Percentiles rank a stretch among this genome's conserved stretches.
These are phyloP conservation scores for Varecia variegata DNA, from an alignment of 2,797 vertebrate genomes.

Conservation along the genomic window DNA sequence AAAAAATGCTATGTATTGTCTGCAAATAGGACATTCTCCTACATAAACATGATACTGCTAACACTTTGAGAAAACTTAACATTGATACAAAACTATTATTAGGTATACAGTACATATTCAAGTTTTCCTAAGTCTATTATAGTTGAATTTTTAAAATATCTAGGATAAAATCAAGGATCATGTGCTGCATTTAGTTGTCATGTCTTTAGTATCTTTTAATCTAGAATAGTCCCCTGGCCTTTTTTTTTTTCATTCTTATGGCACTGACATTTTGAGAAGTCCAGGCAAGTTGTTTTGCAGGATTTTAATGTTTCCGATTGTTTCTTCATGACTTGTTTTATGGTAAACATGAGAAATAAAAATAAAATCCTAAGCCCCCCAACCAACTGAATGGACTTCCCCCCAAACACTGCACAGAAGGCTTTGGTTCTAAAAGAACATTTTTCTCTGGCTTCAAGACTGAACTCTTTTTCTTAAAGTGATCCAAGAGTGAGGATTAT, in stretches of 20 bases:
- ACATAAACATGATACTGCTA: background rate
- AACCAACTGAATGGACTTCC: too few species aligned
- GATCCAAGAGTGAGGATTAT: background rate
- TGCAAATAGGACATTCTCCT: background rate
- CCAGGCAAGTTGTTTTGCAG: background rate
- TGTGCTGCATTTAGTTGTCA: background rate
- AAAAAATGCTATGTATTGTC: background rate
- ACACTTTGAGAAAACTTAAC: background rate
- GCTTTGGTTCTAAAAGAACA: background rate
- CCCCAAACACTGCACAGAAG: background rate
- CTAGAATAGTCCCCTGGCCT: background rate
- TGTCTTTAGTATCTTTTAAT: background rate
- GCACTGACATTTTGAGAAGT: background rate
- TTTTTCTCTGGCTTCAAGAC: background rate
- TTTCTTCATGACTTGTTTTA: background rate
- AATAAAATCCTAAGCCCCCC: too few species aligned
- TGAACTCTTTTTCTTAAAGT: background rate
- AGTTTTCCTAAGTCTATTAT: background rate
- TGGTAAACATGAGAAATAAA: background rate
- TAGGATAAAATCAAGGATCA: background rate
- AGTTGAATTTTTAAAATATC: background rate
- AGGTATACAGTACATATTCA: background rate
- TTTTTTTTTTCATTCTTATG: background rate
- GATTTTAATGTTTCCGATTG: background rate
- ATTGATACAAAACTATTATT: background rate